Base-by-base conservation (phyloP, 2,113 vertebrate species). In the Eira barbara region DNA sequence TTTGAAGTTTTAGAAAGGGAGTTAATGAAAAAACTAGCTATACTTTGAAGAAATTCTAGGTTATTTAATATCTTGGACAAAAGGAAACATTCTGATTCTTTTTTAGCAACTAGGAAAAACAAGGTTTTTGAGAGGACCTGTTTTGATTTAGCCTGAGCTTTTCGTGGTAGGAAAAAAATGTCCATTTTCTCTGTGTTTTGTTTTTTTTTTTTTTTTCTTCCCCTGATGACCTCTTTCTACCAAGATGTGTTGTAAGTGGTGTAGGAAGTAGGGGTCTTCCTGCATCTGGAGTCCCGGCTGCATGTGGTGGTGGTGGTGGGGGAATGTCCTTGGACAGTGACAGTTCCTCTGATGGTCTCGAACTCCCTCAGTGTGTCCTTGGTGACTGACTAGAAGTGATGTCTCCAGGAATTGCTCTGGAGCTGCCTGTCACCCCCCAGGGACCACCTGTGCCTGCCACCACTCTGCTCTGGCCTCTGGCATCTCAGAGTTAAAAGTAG, bases 81-180 rank as follows among this genome's bases (percentile, higher is more conserved):
- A 97, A 96, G 10, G 63, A 95, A 89, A 39, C 21, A 76, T 73
- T 94, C 83, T 42, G 73, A 63, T 94, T 47, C 13, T 73, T 78
- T 61, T 81, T 71, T 65, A 89, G 81, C 52, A 39, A 95, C 34
- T 92, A 76, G 83, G 67, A 47, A 63, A 80, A 63, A 23, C 29
- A 27, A 23, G 4, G 52, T 65, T 83, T 23, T 23, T 8, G 8
- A 71, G 59, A 27, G 67, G 65, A 92, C 39, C 55, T 80, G 79
- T 82, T 14, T 82, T 88, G 74, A 94, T 88, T 97, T 89, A 83
- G n/a, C 49, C 39, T 74, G 52, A 74, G 18, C 0, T 73, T 79
- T 89, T 39, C 49, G 74, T 52, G 78, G 39, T n/a, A 57, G 36
- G 65, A 7, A n/a, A 67, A 82, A 61, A 36, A 42, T 18, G 15